Evolutionary conservation across 2,797 vertebrate species (phyloP), one percentile per base, ranked within the genome.

Genomic region (Nyctalus aviator): DNA sequence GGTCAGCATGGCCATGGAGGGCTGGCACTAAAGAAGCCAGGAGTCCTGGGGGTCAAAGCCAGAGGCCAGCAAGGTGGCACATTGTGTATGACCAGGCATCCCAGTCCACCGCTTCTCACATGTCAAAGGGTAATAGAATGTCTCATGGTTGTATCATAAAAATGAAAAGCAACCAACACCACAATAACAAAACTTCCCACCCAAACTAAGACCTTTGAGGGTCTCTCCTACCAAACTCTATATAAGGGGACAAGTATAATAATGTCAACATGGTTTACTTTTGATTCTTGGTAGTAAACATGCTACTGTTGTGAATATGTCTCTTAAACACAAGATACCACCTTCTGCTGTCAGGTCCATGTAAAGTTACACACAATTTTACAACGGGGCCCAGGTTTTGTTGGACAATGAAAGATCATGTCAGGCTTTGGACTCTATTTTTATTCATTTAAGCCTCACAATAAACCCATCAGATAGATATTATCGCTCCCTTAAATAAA

Each of bases 241-340:
- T 50, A 73, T 37, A 64, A 92, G 25, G 25, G 11, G 23, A 77
- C 57, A 81, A 86, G 46, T 44, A 25, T 73, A 79, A 25, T 73
- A 79, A 88, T 41, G 30, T 66, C 21, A 12, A 20, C 68, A 76
- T 8, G 10, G 13, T 90, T 95, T 72, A 81, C 25, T 78, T 90
- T 84, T 78, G 44, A 82, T 59, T 82, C 62, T 69, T 78, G 55
- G 55, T 84, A 82, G 90, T 57, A 90, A 94, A 78, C 69, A 37
- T 32, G 64, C 35, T 64, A 62, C 23, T 50, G 37, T 41, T 6
- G 13, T 10, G 62, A 37, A 32, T 17, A 32, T 17, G 1, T 75
- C 53, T 76, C 27, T 62, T 79, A 27, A 32, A 91, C 75, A 46
- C n/a, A 77, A 68, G n/a, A 50, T 68, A 53, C 41, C 27, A 14